phyloP scores from a whole-genome alignment of 2,113 vertebrate genomes.

The Anarhynchus alexandrinus region DNA sequence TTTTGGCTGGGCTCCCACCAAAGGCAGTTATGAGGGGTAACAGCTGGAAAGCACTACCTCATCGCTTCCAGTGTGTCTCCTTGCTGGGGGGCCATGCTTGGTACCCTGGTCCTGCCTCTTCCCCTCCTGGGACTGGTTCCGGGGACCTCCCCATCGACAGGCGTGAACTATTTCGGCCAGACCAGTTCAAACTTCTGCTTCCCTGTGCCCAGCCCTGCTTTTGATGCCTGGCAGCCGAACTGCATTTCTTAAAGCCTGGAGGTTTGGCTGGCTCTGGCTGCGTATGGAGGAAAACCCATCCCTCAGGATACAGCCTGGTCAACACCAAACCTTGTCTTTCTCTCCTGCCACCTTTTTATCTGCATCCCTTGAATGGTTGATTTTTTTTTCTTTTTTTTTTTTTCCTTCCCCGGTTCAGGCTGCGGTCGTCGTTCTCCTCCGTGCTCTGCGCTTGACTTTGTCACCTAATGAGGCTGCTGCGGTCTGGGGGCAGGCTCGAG shows the following conservation, averaged over 20 bases:
- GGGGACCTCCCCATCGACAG: background rate
- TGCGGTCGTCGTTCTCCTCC: background rate
- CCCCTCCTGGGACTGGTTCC: background rate
- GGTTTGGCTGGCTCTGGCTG: background rate
- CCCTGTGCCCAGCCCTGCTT: background rate
- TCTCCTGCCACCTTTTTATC: background rate
- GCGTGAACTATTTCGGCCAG: background rate
- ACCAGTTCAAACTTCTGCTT: background rate
- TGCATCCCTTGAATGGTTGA: background rate
- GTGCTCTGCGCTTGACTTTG: background rate
- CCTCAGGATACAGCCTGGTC: background rate
- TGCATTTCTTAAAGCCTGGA: background rate
- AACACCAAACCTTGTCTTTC: background rate
- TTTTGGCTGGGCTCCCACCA: background rate
- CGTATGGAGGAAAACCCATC: background rate
- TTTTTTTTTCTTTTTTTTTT: background rate
- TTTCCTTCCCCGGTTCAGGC: background rate
- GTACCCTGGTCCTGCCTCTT: background rate
- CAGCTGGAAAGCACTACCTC: accelerated
- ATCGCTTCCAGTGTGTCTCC: accelerated
- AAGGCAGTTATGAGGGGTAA: background rate
- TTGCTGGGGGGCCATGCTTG: background rate
- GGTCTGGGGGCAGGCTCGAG: accelerated
- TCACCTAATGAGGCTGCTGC: background rate
- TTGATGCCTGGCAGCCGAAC: background rate